Percentiles rank a stretch among this genome's conserved stretches.
phyloP scores from a whole-genome alignment of 2,797 vertebrate genomes.

The Babyrousa celebensis region DNA sequence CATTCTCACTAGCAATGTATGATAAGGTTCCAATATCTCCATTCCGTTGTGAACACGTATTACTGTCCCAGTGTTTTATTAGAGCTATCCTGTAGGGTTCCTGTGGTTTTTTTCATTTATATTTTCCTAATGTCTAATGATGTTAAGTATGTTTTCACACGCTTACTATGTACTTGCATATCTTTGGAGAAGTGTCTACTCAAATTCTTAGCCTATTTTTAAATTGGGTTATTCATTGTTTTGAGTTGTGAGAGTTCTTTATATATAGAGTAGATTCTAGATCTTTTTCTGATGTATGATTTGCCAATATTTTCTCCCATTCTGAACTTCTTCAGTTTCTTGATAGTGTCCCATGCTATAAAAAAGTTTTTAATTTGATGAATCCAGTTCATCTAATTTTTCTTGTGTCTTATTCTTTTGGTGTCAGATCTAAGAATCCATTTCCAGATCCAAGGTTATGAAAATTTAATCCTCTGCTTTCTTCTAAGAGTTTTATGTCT shows the following conservation, averaged over 20 bases:
- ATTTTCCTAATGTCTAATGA: slow-evolving; percentile 8
- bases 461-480: background rate
- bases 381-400: background rate
- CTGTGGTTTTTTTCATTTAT: background rate
- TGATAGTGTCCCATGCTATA: background rate
- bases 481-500: background rate
- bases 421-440: background rate
- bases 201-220: background rate
- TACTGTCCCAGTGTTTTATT: background rate
- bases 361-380: background rate
- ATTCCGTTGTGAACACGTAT: background rate
- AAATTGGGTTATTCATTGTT: slow-evolving; percentile 12
- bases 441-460: background rate
- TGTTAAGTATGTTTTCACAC: background rate
- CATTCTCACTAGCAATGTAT: background rate
- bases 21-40: background rate
- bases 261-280: background rate
- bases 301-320: background rate
- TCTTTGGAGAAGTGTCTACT: background rate
- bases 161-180: background rate
- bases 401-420: background rate
- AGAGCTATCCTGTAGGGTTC: background rate
- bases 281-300: background rate
- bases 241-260: background rate
- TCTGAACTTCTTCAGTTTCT: slow-evolving; percentile 24